Conservation (phyloP, 2,888 invertebrate genomes). For the Sclerodermus sp. region DNA sequence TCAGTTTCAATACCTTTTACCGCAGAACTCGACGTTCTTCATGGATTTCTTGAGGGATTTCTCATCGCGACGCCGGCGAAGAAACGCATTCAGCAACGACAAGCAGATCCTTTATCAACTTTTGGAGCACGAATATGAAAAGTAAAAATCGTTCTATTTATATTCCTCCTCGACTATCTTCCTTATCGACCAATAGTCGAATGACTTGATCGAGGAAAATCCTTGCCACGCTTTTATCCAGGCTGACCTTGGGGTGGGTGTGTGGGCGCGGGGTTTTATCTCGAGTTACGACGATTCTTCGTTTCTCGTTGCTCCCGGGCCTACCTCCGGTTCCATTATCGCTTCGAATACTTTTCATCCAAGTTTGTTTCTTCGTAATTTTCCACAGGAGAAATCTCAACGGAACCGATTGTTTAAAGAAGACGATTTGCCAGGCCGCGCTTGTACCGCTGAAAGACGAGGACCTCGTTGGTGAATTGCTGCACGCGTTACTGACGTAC, state of each 20-base stretch:
- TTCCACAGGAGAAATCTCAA: constrained; percentile 64
- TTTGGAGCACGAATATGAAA: constrained; percentile 55
- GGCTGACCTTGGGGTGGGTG: too few relatives aligned
- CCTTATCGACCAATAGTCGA: too few relatives aligned
- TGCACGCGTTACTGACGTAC: constrained; percentile 57
- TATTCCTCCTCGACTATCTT: too few relatives aligned
- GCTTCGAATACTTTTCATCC: too few relatives aligned
- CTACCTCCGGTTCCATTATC: too few relatives aligned
- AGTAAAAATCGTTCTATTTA: constrained; percentile 27
- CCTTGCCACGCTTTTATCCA: neutral
- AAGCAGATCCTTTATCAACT: constrained; percentile 48
- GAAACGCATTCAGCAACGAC: constrained; percentile 27
- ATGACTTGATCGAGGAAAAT: neutral
- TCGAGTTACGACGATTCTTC: too few relatives aligned
- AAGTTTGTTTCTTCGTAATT: neutral
- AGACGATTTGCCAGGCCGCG: constrained; percentile 78
- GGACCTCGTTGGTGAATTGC: constrained; percentile 64
- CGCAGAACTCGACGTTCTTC: constrained; percentile 60
- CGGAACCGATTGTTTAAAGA: constrained; percentile 71
- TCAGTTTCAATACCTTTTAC: constrained; percentile 67
- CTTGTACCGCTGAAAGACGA: constrained; percentile 69
- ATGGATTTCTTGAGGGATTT: constrained; percentile 57
- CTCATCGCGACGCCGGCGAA: constrained; percentile 31
- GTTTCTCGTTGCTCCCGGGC: too few relatives aligned
- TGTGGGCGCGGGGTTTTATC: too few relatives aligned